Percentiles rank a stretch among this genome's conserved stretches.
phyloP scores from a whole-genome alignment of 2,113 vertebrate genomes.

The Malaclemys terrapin region DNA sequence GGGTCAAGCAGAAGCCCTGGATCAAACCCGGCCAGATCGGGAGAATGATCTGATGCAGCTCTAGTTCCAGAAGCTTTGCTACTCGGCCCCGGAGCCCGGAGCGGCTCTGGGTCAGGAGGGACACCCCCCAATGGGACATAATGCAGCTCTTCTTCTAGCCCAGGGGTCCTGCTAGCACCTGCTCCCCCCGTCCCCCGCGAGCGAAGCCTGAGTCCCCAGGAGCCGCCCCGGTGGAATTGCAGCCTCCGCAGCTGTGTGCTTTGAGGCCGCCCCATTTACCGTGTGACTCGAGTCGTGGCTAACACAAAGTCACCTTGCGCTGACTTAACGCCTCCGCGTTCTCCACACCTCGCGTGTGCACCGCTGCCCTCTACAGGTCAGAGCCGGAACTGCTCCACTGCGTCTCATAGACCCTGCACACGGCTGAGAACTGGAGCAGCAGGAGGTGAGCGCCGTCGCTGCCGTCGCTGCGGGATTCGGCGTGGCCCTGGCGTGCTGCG shows the following conservation, averaged over 20 bases:
- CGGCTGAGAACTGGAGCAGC: background rate
- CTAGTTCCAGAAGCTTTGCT: too few relatives aligned
- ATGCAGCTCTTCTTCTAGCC: background rate
- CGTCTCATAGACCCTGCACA: background rate
- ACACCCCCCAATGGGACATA: rapidly evolving
- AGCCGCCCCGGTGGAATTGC: background rate
- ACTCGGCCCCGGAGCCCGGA: background rate
- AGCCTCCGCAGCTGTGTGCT: background rate
- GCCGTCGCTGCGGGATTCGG: too few relatives aligned
- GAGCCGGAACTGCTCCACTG: background rate
- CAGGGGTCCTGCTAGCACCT: rapidly evolving
- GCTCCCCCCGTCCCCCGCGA: rapidly evolving
- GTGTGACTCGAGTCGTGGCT: too few relatives aligned
- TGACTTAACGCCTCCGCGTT: background rate
- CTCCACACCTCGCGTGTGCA: background rate
- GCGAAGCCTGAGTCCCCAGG: rapidly evolving
- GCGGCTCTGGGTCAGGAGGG: rapidly evolving
- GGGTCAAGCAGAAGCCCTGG: background rate
- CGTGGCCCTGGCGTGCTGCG: too few relatives aligned
- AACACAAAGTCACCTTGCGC: background rate
- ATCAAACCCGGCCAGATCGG: background rate
- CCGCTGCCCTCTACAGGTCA: too few relatives aligned
- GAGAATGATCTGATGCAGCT: background rate
- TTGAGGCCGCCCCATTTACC: background rate
- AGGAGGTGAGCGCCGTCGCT: background rate